Conservation (phyloP, 37 sponge, comb jelly and placozoan genomes). For the Axinella damicornis region DNA sequence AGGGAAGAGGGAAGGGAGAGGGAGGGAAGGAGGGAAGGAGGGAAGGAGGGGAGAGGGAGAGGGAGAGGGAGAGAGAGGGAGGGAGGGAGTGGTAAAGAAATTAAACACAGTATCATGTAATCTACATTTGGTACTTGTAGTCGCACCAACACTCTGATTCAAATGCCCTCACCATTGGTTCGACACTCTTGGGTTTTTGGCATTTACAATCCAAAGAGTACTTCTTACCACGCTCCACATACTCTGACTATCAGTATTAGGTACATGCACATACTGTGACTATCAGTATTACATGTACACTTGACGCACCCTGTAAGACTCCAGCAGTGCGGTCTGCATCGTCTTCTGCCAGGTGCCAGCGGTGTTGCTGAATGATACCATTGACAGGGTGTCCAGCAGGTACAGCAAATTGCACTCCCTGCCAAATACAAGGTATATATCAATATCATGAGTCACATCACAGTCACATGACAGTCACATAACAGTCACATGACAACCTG, state of each 20-base stretch:
- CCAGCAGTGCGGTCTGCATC: constrained; percentile 40
- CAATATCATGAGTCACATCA: background rate
- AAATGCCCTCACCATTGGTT: too few relatives aligned
- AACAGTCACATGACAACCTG: background rate
- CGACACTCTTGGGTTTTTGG: too few relatives aligned
- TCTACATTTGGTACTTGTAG: too few relatives aligned
- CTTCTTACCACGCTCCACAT: too few relatives aligned
- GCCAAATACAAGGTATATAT: background rate
- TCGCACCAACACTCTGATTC: too few relatives aligned
- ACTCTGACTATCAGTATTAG: too few relatives aligned
- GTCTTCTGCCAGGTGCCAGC: constrained; percentile 9
- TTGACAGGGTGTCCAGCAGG: constrained; percentile 61
- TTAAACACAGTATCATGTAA: too few relatives aligned
- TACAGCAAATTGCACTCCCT: constrained; percentile 60
- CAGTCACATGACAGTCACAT: background rate
- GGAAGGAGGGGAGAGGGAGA: background rate
- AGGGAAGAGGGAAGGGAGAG: constrained; percentile 19
- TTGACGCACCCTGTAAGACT: constrained; percentile 56
- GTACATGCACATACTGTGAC: too few relatives aligned
- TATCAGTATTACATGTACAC: too few relatives aligned
- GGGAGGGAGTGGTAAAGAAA: background rate
- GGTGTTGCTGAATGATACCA: constrained; percentile 25
- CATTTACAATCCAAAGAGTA: too few relatives aligned
- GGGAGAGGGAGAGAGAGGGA: background rate
- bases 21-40: background rate